phyloP scores from a whole-genome alignment of 2,113 vertebrate genomes.

The Rhipidura dahli region DNA sequence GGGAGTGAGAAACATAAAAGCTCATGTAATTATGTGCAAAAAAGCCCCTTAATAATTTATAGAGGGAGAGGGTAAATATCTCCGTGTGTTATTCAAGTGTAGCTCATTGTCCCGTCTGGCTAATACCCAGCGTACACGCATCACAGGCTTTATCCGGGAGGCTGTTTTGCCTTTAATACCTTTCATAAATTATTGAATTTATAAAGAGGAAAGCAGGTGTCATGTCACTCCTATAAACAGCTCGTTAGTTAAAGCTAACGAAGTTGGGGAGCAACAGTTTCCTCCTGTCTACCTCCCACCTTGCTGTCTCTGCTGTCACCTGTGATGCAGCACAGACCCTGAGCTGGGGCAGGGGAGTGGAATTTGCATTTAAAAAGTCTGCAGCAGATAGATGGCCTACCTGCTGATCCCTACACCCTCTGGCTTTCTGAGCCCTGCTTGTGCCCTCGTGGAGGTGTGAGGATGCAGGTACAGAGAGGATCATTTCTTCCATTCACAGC shows the following conservation, averaged over 20 bases:
- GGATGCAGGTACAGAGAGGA: background rate
- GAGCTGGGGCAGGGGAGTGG: background rate
- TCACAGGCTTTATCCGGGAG: conserved; percentile 40
- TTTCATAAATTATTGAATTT: conserved; percentile 74
- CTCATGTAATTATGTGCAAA: conserved; percentile 70
- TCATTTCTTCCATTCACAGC: background rate
- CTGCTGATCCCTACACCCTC: too few relatives aligned
- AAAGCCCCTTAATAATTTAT: conserved; percentile 69
- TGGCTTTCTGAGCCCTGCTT: background rate
- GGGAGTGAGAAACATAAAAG: conserved; percentile 65
- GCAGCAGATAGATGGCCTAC: background rate
- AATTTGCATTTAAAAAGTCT: background rate
- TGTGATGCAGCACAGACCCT: accelerated
- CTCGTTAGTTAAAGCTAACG: conserved; percentile 68
- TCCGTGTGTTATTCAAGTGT: conserved; percentile 59
- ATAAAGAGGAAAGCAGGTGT: conserved; percentile 73
- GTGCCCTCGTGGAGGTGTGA: background rate
- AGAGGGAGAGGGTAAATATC: conserved; percentile 71
- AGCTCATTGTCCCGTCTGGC: conserved; percentile 65
- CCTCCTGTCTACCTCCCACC: background rate
- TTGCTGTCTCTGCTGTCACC: background rate
- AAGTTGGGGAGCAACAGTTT: conserved; percentile 32
- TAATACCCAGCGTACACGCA: conserved; percentile 63
- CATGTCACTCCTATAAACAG: conserved; percentile 67
- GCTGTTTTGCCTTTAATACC: conserved; percentile 66